Evolutionary conservation across 2,888 invertebrate genomes (phyloP), one percentile per base, ranked within the genome.

Genomic region (Crematogaster levior): DNA sequence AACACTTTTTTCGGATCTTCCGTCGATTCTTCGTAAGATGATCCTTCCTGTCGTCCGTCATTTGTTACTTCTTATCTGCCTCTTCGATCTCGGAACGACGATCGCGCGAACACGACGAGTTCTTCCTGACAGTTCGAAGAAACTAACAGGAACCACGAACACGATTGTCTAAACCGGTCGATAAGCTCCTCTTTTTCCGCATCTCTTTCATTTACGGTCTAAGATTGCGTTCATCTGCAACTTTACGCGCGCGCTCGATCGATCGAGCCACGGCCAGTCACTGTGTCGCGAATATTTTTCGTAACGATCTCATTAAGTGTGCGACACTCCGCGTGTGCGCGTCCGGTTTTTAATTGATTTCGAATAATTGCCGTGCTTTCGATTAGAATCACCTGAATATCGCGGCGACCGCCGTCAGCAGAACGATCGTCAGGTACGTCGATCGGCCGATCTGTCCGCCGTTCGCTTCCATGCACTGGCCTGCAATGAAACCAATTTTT

Each of bases 381-480:
- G 84, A 75, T 87, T 93, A 94, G 91, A 94, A 94, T 94, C 94
- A 94, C 93, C 94, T 94, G 92, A 92, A 91, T 89, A 91, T 89
- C 84, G 89, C 92, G 85, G 91, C 88, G 77, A 92, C 84, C 75
- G 91, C 85, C 83, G 90, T 86, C 85, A 93, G 83, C 74, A 90
- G 86, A 82, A 92, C 89, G 85, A 93, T 89, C 87, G 92, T 91
- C 88, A 93, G 90, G 85, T 91, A 89, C 88, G 92, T 91, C 82
- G 93, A 91, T 80, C 91, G 90, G 82, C 84, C 88, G 86, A 87
- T 91, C 81, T 80, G 84, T 48, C 92, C 93, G 86, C 92, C 92
- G 88, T 94, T 95, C 72, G 94, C 95, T 91, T 95, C 95, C 91
- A 95, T 95, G 94, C 97, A 97, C 94, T 96, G 96, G 90, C 97